Evolutionary conservation across 1,140 invertebrate species (phyloP).

Genomic region (Drosophila equinoxialis): DNA sequence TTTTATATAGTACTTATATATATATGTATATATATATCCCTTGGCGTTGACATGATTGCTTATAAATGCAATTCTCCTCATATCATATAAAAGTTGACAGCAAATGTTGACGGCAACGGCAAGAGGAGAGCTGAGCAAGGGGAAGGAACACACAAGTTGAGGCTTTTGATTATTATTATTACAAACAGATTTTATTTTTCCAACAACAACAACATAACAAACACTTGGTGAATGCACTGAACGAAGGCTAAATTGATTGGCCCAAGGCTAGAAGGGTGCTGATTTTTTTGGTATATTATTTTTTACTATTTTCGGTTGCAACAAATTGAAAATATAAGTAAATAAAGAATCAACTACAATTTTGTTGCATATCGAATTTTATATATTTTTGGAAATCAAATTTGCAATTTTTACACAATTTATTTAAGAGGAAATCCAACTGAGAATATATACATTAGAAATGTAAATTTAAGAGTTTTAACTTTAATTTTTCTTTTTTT

Average conservation of each 20-base stretch:
- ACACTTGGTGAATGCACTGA: constrained; percentile 53
- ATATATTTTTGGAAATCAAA: too few species aligned
- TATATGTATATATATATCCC: constrained; percentile 52
- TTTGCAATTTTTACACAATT: too few species aligned
- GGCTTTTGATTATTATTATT: constrained; percentile 75
- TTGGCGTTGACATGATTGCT: constrained; percentile 77
- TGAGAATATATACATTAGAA: too few species aligned
- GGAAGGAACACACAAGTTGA: constrained; percentile 18
- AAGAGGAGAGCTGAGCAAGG: constrained; percentile 1
- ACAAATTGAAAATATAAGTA: neutral
- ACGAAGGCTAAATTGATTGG: constrained; percentile 31
- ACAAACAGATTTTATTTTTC: constrained; percentile 68
- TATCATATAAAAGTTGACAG: constrained; percentile 58
- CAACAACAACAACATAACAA: constrained; percentile 4
- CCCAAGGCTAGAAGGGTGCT: neutral
- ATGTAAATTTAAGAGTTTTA: too few species aligned
- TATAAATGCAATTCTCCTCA: constrained; percentile 76
- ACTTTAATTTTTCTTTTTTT: too few species aligned
- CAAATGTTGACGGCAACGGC: constrained; percentile 6
- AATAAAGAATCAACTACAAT: neutral
- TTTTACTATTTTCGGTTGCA: constrained; percentile 7
- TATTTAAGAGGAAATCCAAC: too few species aligned
- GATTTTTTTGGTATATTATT: neutral
- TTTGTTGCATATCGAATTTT: too few species aligned
- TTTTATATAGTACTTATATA: neutral